These are phyloP conservation scores for Anas platyrhynchos DNA, from an alignment of 2,113 vertebrate genomes.

Conservation along the genomic window DNA sequence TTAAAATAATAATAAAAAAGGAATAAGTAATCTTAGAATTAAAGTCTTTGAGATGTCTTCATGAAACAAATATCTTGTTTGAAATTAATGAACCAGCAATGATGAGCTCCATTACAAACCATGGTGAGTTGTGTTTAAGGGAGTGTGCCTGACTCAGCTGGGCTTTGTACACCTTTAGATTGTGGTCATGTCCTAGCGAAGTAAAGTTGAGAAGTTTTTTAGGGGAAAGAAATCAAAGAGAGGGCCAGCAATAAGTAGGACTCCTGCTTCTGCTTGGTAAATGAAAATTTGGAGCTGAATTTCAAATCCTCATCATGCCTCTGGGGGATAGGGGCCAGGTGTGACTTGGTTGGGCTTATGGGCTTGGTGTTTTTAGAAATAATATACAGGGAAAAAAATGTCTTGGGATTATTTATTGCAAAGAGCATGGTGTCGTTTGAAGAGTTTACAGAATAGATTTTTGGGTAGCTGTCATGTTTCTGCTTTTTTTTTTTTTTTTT, in stretches of 20 bases:
- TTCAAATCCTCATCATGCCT: fast-evolving
- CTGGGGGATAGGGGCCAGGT: no score
- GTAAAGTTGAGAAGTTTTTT: fast-evolving
- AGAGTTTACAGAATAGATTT: background rate
- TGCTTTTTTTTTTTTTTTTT: no score
- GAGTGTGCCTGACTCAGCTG: background rate
- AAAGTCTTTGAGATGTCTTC: fast-evolving
- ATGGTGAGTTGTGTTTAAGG: fast-evolving
- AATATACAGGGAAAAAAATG: background rate
- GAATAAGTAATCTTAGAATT: fast-evolving
- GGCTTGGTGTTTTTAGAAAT: background rate
- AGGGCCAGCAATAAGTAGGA: background rate
- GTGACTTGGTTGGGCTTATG: fast-evolving
- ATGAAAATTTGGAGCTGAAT: background rate
- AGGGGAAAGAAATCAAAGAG: background rate
- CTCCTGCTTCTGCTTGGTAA: background rate
- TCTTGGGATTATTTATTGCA: background rate
- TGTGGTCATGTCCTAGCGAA: background rate
- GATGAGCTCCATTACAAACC: background rate
- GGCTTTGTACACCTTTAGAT: background rate
- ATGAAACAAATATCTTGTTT: background rate
- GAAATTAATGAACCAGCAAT: background rate
- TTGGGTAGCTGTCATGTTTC: background rate
- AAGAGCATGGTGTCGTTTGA: fast-evolving
- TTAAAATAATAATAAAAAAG: background rate